These are phyloP conservation scores for Tretioscincus oriximinensis DNA, from an alignment of 2,113 vertebrate species.

Conservation along the genomic window DNA sequence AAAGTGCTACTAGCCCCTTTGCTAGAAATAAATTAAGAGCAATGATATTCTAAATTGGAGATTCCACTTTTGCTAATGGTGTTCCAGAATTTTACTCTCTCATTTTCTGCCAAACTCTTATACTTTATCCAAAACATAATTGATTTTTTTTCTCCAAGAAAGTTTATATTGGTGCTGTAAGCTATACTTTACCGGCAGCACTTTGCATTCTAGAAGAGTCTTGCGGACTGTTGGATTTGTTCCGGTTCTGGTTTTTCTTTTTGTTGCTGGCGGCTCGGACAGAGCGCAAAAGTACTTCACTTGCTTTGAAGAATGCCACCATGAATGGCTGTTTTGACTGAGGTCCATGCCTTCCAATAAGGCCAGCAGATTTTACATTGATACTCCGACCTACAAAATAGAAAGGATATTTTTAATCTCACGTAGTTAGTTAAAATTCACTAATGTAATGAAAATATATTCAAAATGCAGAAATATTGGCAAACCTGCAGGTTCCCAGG, in stretches of 20 bases:
- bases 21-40: no score
- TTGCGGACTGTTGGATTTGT: slow-evolving; percentile 87
- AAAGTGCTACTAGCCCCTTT: no score
- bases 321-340: slow-evolving; percentile 97
- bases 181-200: slow-evolving; percentile 77
- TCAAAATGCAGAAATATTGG: no score
- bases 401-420: slow-evolving; percentile 1
- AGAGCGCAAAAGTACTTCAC: slow-evolving; percentile 93
- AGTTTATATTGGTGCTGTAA: not conserved
- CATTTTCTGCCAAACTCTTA: no score
- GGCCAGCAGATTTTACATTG: slow-evolving; percentile 92
- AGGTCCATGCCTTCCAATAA: slow-evolving; percentile 91
- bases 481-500: no score
- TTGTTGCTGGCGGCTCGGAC: slow-evolving; percentile 90
- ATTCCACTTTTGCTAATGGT: no score
- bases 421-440: slow-evolving; percentile 20
- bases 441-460: no score
- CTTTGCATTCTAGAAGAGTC: slow-evolving; percentile 85
- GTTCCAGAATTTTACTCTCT: no score
- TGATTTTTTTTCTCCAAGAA: not conserved
- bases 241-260: slow-evolving; percentile 91
- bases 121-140: no score
- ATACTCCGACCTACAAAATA: slow-evolving; percentile 86
- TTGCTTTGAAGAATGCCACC: slow-evolving; percentile 98
- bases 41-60: no score